Evolutionary conservation across 37 sponge, comb jelly and placozoan genomes (phyloP), one percentile per base, ranked within the genome.

Genomic region (Theonella swinhoei): DNA sequence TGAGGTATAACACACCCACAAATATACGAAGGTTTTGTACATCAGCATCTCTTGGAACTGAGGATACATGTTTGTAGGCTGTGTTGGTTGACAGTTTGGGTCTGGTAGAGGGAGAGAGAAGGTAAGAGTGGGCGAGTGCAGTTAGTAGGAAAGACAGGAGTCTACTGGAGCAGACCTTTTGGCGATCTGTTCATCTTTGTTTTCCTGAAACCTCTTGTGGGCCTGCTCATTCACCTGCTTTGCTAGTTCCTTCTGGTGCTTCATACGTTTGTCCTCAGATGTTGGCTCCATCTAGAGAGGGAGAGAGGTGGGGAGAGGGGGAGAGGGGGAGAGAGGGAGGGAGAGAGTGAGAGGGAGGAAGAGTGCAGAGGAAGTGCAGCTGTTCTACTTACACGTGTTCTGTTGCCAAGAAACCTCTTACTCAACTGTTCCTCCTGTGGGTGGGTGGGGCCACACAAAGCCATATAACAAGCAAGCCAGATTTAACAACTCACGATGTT

Each of bases 201-300:
- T 7, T 7, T 47, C 54, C 54, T 47, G 54, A 14, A 47, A 47
- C 14, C 90, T 81, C 64, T 81, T 94, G 78, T 85, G 90, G 39
- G 99, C 99, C 59, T 95, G 86, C 58, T 95, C 88, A 66, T 99
- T 95, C 65, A 99, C 90, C 29, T 88, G 87, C 42, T 86, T 92
- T 33, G 89, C 83, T 23, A 99, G 88, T 43, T 90, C 78, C 32
- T 75, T 62, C 86, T 99, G 99, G 66, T 96, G 93, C 20, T 77
- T 85, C 62, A 94, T 96, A 36, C 99, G 76, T 74, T 84, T 90
- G 30, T 88, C 95, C 42, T 95, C 99, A 7, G 93, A 75, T 24
- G 93, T 42, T 35, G 84, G 76, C 68, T 97, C 97, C 4, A 85
- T 83, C 88, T 89, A 47, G 54, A 47, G 38, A 24, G 41, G 39